Evolutionary conservation across 2,113 vertebrate genomes (phyloP).

Genomic region (Corynorhinus townsendii): DNA sequence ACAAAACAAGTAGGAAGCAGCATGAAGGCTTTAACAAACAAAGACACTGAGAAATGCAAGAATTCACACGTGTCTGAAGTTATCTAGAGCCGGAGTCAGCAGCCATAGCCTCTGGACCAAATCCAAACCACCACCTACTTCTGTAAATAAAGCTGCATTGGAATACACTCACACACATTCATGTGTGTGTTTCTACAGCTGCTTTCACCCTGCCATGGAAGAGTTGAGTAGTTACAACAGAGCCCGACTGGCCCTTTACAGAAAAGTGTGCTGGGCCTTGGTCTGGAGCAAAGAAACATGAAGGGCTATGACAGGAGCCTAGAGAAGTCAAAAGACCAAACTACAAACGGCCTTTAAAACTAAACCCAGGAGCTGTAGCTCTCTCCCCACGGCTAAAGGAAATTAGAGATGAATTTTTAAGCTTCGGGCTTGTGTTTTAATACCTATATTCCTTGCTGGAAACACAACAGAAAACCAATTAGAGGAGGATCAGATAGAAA

Average conservation of each 20-base stretch:
- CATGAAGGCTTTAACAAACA: not conserved
- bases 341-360: not conserved
- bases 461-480: not conserved
- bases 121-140: not conserved
- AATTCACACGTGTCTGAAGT: not conserved
- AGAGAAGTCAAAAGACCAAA: not conserved
- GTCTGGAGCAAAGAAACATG: not conserved
- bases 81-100: not conserved
- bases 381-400: not conserved
- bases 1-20: not conserved
- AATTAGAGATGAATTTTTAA: not conserved
- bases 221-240: not conserved
- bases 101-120: not conserved
- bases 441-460: not conserved
- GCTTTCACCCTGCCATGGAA: not conserved
- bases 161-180: not conserved
- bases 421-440: not conserved
- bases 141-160: not conserved
- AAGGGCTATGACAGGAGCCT: not conserved
- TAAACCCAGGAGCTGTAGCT: not conserved
- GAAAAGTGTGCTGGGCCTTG: not conserved
- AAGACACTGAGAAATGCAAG: not conserved
- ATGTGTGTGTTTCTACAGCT: not conserved
- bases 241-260: not conserved
- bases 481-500: not conserved